Conservation (phyloP, 2,797 vertebrate genomes). For the Lophius americanus region DNA sequence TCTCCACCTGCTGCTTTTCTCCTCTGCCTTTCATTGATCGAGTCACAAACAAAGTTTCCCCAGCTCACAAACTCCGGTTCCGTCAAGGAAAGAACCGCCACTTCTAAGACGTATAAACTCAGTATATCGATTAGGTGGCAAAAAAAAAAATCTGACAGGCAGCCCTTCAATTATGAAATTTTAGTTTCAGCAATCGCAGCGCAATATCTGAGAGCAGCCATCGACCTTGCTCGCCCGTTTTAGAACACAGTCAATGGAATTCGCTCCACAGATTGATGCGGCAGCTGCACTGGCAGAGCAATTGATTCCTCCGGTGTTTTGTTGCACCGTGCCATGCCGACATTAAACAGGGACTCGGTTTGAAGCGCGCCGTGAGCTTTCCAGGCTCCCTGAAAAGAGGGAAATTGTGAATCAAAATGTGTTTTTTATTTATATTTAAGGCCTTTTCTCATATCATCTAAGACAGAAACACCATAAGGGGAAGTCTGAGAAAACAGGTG, state of each 20-base stretch:
- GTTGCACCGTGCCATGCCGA: background rate
- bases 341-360: slow-evolving; percentile 6
- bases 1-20: too few species aligned
- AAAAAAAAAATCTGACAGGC: slow-evolving; percentile 3
- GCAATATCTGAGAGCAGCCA: slow-evolving; percentile 26
- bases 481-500: background rate
- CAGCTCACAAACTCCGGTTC: slow-evolving; percentile 3
- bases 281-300: slow-evolving; percentile 19
- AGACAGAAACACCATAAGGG: slow-evolving; percentile 9
- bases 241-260: slow-evolving; percentile 27
- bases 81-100: slow-evolving; percentile 16
- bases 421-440: too few species aligned
- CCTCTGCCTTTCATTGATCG: too few species aligned
- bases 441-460: slow-evolving; percentile 1
- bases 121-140: slow-evolving; percentile 43
- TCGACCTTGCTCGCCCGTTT: slow-evolving; percentile 17
- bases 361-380: slow-evolving; percentile 7
- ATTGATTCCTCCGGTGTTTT: slow-evolving; percentile 31
- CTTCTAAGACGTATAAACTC: too few species aligned
- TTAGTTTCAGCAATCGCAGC: slow-evolving; percentile 20
- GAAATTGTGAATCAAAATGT: background rate
- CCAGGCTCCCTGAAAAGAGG: slow-evolving; percentile 17
- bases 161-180: slow-evolving; percentile 28
- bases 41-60: too few species aligned
- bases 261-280: slow-evolving; percentile 30